Evolutionary conservation across 2,797 vertebrate species (phyloP).

Genomic region (Odontamblyopus lacepedii): DNA sequence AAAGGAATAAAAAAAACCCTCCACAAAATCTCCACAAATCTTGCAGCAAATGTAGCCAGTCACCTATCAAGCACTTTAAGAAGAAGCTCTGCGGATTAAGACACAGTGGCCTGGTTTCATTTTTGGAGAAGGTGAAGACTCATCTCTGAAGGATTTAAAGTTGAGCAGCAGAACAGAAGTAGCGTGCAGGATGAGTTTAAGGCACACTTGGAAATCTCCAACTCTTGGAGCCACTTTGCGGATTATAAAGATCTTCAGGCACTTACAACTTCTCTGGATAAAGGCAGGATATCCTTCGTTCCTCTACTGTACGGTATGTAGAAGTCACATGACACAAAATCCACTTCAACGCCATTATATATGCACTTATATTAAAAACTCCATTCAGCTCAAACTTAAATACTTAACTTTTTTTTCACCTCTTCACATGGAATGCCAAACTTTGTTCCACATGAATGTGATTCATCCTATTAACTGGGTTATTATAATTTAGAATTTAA

Average conservation of each 20-base stretch:
- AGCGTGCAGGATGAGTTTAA: slow-evolving; percentile 55
- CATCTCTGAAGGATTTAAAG: slow-evolving; percentile 66
- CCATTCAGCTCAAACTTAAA: background rate
- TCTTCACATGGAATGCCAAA: background rate
- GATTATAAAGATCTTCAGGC: slow-evolving; percentile 64
- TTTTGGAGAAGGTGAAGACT: slow-evolving; percentile 58
- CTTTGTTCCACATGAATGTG: background rate
- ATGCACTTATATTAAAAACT: background rate
- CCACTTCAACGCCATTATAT: background rate
- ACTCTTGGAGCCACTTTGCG: slow-evolving; percentile 61
- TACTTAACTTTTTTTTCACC: background rate
- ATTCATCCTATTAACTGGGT: background rate
- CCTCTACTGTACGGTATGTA: slow-evolving; percentile 54
- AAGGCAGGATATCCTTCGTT: slow-evolving; percentile 46
- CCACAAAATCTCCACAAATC: slow-evolving; percentile 46
- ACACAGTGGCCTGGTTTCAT: slow-evolving; percentile 50
- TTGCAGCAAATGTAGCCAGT: slow-evolving; percentile 39
- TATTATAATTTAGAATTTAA: background rate
- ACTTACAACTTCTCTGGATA: slow-evolving; percentile 23
- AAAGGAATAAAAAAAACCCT: slow-evolving; percentile 45
- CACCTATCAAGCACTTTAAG: slow-evolving; percentile 51
- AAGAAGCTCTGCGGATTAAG: slow-evolving; percentile 61
- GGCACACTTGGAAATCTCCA: slow-evolving; percentile 60
- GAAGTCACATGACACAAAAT: slow-evolving; percentile 3
- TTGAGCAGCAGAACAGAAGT: slow-evolving; percentile 48